A percentile compares a stretch with the other conserved stretches of the same genome.
These are phyloP conservation scores for Pachliopta kotzebuea DNA, from an alignment of 2,888 invertebrate species.

Conservation along the genomic window DNA sequence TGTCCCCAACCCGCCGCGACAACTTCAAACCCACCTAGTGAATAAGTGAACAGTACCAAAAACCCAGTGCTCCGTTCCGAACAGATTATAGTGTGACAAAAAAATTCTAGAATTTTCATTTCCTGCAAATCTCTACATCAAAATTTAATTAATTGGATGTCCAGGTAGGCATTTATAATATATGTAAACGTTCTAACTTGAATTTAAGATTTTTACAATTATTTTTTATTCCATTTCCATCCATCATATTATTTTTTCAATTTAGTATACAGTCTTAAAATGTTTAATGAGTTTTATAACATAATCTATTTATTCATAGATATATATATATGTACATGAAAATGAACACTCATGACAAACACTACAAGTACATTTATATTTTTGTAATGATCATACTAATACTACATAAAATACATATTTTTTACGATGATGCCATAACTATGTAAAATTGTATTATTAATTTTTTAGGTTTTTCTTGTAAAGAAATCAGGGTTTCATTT, in stretches of 20 bases:
- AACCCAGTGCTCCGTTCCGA: slow-evolving; percentile 32
- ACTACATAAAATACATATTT: not conserved
- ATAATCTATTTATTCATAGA: no score
- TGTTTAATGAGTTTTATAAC: no score
- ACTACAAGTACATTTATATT: not conserved
- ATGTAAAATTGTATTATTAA: no score
- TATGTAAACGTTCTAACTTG: not conserved
- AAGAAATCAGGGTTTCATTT: not conserved
- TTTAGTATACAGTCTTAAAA: no score
- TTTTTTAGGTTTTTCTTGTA: no score
- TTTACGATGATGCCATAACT: not conserved
- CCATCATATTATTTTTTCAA: no score
- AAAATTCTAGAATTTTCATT: slow-evolving; percentile 27
- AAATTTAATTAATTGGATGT: not conserved
- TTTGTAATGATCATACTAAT: not conserved
- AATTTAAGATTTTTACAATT: not conserved
- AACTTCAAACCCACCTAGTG: slow-evolving; percentile 41
- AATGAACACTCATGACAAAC: no score
- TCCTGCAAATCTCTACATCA: slow-evolving; percentile 13
- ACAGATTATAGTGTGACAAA: slow-evolving; percentile 24
- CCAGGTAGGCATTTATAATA: slow-evolving; percentile 18
- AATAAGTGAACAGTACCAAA: slow-evolving; percentile 44
- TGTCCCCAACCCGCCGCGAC: slow-evolving; percentile 16
- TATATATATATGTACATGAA: no score
- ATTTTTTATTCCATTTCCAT: no score